phyloP scores from a whole-genome alignment of 2,113 vertebrate genomes.

The Macrotis lagotis region DNA sequence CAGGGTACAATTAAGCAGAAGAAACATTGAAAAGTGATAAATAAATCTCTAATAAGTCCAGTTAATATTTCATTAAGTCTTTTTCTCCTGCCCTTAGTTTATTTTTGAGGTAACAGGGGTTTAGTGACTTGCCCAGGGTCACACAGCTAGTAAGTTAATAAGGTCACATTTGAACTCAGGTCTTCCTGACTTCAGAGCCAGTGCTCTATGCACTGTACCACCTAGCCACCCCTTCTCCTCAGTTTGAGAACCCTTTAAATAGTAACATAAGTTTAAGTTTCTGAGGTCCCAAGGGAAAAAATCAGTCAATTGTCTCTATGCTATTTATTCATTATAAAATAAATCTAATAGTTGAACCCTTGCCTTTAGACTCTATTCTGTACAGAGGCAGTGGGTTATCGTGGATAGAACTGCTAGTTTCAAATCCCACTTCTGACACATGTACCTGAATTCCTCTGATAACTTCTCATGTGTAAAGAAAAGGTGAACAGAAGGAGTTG shows the following conservation, averaged over 20 bases:
- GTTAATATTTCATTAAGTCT: neutral
- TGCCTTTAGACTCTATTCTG: neutral
- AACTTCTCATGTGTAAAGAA: neutral
- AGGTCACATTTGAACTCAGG: neutral
- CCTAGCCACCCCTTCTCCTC: too few species aligned
- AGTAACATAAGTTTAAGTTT: neutral
- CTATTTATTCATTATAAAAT: neutral
- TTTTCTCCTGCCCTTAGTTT: neutral
- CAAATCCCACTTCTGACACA: neutral
- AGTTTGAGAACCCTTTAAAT: neutral
- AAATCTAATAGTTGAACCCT: too few species aligned
- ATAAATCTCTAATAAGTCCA: neutral
- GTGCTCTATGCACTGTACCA: neutral
- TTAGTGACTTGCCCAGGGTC: neutral
- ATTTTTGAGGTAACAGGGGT: neutral
- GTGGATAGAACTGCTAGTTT: neutral
- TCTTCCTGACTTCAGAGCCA: neutral
- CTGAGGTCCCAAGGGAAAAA: neutral
- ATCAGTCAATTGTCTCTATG: neutral
- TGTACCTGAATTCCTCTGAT: neutral
- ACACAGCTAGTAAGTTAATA: neutral
- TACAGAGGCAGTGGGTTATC: neutral
- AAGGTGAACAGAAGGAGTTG: neutral
- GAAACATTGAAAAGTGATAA: neutral
- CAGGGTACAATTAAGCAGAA: neutral